Evolutionary conservation across 2,797 vertebrate genomes (phyloP), one percentile per base, ranked within the genome.

Genomic region (Pogoniulus pusillus): DNA sequence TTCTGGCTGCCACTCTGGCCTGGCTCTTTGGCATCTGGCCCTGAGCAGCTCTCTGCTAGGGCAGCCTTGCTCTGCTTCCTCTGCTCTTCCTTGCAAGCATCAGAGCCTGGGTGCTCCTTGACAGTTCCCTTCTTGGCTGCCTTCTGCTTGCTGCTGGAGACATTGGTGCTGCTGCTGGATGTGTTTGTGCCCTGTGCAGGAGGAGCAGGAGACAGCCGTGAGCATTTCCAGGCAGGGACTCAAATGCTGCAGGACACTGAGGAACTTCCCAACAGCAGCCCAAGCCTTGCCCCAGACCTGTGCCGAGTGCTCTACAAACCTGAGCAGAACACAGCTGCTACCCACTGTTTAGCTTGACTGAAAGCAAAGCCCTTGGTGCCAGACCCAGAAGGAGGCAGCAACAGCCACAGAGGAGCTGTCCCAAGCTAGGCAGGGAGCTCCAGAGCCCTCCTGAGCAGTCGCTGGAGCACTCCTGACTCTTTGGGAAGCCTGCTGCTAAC

Each of bases 1-100:
- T 77, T 97, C 26, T 98, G 96, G 1, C 68, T 70, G 11, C 98
- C 96, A 11, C n/a, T 87, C 7, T 49, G 22, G 96, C 62, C 37
- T 95, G 94, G 37, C 2, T 32, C 69, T 57, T 96, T 95, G 0
- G 78, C 80, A 19, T 97, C 96, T 16, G 77, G 86, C 13, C 9
- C 37, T 37, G 39, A n/a, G n/a, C n/a, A n/a, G n/a, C n/a, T n/a
- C n/a, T n/a, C n/a, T n/a, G n/a, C n/a, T n/a, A n/a, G n/a, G n/a
- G n/a, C n/a, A n/a, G n/a, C 37, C 39, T 39, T 39, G 39, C 39
- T 39, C 39, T 39, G 39, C 39, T 6, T 39, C 12, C 12, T 39
- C 13, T 15, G 14, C 39, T 6, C 39, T 5, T 39, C 15, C 6
- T 39, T 39, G 39, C 13, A 39, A 63, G 73, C 29, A 14, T 7